Evolutionary conservation across 2,888 invertebrate species (phyloP).

Genomic region (Dyspetes luteomarginatus): DNA sequence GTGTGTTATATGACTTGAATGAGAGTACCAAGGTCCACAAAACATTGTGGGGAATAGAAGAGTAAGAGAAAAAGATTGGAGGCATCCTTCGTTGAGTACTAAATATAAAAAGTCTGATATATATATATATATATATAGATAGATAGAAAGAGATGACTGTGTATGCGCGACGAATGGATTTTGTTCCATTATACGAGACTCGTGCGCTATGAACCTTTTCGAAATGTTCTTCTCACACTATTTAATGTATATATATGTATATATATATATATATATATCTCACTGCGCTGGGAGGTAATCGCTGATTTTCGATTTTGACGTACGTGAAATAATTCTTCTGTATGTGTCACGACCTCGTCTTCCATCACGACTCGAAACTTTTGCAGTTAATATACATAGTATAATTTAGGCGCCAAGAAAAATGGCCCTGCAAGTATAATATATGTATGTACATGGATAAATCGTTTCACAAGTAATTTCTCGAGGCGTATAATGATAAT

Average conservation of each 20-base stretch:
- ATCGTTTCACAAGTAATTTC: conserved; percentile 25
- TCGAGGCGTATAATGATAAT: conserved; percentile 24
- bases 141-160: conserved; percentile 32
- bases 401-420: conserved; percentile 20
- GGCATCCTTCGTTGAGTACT: conserved; percentile 43
- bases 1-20: too few relatives aligned
- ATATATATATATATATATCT: background rate
- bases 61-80: conserved; percentile 37
- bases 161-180: conserved; percentile 76
- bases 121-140: conserved; percentile 1
- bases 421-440: background rate
- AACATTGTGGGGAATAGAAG: conserved; percentile 12
- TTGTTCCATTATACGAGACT: conserved; percentile 71
- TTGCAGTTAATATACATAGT: background rate
- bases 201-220: conserved; percentile 60
- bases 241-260: background rate
- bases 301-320: conserved; percentile 65
- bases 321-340: conserved; percentile 62
- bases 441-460: background rate
- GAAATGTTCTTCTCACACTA: conserved; percentile 26
- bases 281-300: conserved; percentile 48
- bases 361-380: conserved; percentile 30
- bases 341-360: conserved; percentile 41
- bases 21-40: conserved; percentile 16
- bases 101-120: conserved; percentile 37